Conservation (phyloP, 2,797 vertebrate species). For the Ceyx erithaca region DNA sequence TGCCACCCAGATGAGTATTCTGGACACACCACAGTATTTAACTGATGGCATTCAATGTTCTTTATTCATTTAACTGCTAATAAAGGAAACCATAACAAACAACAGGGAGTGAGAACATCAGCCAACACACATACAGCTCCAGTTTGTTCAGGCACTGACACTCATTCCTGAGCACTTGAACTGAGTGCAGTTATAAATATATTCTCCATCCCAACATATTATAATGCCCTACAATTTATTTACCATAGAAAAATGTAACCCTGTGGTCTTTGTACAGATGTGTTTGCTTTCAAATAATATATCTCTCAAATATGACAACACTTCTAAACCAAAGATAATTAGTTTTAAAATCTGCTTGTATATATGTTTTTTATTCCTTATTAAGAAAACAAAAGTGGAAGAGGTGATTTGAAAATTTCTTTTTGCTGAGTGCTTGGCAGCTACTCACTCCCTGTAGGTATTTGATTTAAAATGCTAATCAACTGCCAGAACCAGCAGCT, state of each 20-base stretch:
- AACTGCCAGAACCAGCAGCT: background rate
- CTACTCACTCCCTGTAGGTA: background rate
- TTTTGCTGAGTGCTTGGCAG: background rate
- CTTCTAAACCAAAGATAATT: background rate
- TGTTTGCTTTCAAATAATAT: background rate
- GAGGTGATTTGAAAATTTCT: background rate
- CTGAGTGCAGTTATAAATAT: background rate
- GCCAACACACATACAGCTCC: constrained; percentile 39
- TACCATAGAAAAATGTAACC: constrained; percentile 1
- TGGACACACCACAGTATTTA: constrained; percentile 3
- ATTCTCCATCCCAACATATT: background rate
- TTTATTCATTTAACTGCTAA: constrained; percentile 54
- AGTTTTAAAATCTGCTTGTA: background rate
- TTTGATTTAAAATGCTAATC: constrained; percentile 14
- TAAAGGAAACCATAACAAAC: constrained; percentile 47
- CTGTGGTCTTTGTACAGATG: background rate
- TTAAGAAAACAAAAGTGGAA: background rate
- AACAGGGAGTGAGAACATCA: constrained; percentile 1
- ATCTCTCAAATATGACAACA: background rate
- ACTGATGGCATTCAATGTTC: background rate
- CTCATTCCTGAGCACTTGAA: constrained; percentile 35
- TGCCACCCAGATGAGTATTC: background rate
- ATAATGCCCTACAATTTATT: background rate
- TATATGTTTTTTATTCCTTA: too few species aligned
- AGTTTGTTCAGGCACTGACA: constrained; percentile 55